These are phyloP conservation scores for Drosophila prosaltans DNA, from an alignment of 1,140 invertebrate species.

Conservation along the genomic window DNA sequence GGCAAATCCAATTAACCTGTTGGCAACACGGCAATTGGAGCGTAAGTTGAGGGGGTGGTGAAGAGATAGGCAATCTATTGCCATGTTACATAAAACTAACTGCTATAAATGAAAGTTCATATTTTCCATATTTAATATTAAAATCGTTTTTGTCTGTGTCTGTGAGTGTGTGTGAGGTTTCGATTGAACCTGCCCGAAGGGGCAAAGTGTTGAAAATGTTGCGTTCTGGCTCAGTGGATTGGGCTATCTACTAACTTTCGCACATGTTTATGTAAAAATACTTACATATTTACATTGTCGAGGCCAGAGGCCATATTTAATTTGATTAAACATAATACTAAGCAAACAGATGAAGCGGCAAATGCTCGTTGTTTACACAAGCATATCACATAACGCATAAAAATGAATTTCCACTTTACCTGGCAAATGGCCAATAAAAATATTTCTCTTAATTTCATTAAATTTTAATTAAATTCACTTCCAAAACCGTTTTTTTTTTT, in stretches of 20 bases:
- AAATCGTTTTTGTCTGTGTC: neutral
- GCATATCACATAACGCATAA: slow-evolving; percentile 20
- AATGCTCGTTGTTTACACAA: slow-evolving; percentile 30
- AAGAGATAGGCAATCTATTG: slow-evolving; percentile 5
- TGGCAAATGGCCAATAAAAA: slow-evolving; percentile 62
- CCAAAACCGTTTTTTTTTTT: slow-evolving; percentile 25
- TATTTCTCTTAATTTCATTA: slow-evolving; percentile 69
- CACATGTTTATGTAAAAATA: neutral
- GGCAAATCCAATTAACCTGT: slow-evolving; percentile 70
- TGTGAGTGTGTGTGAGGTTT: neutral
- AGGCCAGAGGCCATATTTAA: slow-evolving; percentile 39
- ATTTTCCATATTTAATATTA: neutral
- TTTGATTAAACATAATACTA: slow-evolving; percentile 43
- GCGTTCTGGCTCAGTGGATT: neutral
- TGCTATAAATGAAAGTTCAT: slow-evolving; percentile 27
- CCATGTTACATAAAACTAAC: slow-evolving; percentile 19
- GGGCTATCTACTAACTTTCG: slow-evolving; percentile 4
- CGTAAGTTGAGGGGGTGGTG: neutral
- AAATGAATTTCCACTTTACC: neutral
- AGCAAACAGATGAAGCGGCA: slow-evolving; percentile 39
- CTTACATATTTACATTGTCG: slow-evolving; percentile 16
- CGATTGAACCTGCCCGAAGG: neutral
- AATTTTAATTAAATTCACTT: slow-evolving; percentile 69
- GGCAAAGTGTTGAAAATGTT: neutral
- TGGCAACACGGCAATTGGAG: slow-evolving; percentile 38